Conservation (phyloP, 2,888 invertebrate species). For the Cephus rjabovi region DNA sequence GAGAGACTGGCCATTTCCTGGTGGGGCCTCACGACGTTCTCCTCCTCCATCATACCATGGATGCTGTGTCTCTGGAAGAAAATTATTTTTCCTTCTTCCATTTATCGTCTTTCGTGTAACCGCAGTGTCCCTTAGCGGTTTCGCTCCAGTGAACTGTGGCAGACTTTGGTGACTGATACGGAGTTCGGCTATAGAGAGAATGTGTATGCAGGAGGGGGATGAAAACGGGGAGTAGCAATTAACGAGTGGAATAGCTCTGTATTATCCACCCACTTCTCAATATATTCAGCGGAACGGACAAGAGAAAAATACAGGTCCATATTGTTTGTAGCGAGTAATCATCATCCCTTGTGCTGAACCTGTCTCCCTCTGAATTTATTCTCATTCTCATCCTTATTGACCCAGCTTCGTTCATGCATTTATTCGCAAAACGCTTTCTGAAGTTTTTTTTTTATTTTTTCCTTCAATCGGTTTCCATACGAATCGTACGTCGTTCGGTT, state of each 20-base stretch:
- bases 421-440: background rate
- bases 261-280: conserved; percentile 28
- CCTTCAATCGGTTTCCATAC: background rate
- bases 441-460: background rate
- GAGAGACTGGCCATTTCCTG: conserved; percentile 87
- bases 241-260: conserved; percentile 32
- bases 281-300: background rate
- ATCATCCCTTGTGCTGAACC: background rate
- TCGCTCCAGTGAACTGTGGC: background rate
- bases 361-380: background rate
- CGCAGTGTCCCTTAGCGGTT: background rate
- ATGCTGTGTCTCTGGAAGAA: conserved; percentile 82
- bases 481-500: background rate
- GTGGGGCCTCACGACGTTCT: conserved; percentile 88
- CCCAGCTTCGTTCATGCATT: background rate
- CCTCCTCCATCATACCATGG: conserved; percentile 93
- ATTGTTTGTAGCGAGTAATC: background rate
- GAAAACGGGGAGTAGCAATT: conserved; percentile 31
- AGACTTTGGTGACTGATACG: background rate
- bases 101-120: background rate
- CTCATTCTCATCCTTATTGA: background rate
- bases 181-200: background rate
- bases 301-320: background rate
- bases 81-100: conserved; percentile 1
- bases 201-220: background rate